phyloP scores from a whole-genome alignment of 2,113 vertebrate genomes.

The Piliocolobus tephrosceles region DNA sequence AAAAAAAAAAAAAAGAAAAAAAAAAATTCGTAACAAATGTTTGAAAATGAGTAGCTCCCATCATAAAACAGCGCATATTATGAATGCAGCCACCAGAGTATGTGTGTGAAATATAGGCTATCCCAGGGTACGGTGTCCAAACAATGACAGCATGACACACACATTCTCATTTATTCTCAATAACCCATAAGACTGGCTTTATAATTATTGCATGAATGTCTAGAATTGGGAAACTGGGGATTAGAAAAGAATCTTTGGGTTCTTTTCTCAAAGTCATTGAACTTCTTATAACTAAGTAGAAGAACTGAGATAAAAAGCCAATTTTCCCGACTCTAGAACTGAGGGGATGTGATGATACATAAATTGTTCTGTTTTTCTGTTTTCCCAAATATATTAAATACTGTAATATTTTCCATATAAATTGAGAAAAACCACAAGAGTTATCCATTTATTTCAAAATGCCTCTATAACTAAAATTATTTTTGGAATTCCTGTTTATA shows the following conservation, averaged over 20 bases:
- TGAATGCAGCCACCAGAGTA: background rate
- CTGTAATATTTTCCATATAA: background rate
- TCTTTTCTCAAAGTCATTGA: background rate
- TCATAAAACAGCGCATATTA: background rate
- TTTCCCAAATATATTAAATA: background rate
- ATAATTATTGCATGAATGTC: background rate
- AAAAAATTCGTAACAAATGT: background rate
- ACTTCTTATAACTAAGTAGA: background rate
- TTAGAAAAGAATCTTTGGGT: background rate
- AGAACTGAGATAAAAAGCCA: background rate
- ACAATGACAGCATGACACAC: background rate
- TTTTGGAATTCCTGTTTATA: background rate
- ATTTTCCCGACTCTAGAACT: background rate
- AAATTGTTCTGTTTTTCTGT: background rate
- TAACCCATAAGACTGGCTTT: background rate
- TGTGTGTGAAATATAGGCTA: background rate
- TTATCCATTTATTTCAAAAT: background rate
- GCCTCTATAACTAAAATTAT: background rate
- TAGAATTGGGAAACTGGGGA: background rate
- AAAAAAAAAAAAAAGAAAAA: too few species aligned
- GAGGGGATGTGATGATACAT: background rate
- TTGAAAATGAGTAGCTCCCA: background rate
- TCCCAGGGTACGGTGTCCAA: too few species aligned
- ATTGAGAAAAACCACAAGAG: background rate
- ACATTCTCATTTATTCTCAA: background rate